A percentile compares a stretch with the other conserved stretches of the same genome.
These are phyloP conservation scores for Chauna torquata DNA, from an alignment of 2,113 vertebrate species.

Conservation along the genomic window DNA sequence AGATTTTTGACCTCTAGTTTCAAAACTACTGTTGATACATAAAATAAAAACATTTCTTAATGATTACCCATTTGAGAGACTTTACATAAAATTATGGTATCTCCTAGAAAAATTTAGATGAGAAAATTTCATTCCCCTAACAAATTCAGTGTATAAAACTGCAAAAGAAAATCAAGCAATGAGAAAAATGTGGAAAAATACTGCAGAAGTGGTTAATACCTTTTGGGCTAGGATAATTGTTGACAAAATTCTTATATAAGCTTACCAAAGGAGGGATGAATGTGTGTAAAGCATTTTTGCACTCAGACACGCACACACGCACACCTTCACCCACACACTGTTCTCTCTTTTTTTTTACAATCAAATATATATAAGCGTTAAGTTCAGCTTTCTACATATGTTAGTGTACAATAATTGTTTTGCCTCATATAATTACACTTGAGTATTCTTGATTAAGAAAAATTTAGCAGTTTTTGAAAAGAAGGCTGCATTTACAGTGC, in stretches of 20 bases:
- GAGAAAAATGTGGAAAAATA: conserved; percentile 80
- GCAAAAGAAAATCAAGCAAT: conserved; percentile 82
- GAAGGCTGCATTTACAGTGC: conserved; percentile 99
- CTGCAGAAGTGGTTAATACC: conserved; percentile 76
- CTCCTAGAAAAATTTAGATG: conserved; percentile 85
- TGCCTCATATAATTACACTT: conserved; percentile 93
- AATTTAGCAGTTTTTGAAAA: conserved; percentile 89
- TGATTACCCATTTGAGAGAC: conserved; percentile 81
- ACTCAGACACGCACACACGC: conserved; percentile 73
- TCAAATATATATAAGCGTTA: conserved; percentile 91
- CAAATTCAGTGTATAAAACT: conserved; percentile 84
- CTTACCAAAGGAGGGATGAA: conserved; percentile 79
- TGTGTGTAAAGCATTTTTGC: conserved; percentile 74
- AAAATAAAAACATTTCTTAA: conserved; percentile 86
- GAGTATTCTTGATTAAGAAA: conserved; percentile 98
- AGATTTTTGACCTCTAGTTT: conserved; percentile 82
- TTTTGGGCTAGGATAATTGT: conserved; percentile 68
- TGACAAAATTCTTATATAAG: conserved; percentile 78
- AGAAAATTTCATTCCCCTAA: conserved; percentile 83
- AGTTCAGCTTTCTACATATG: conserved; percentile 91
- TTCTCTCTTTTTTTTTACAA: conserved; percentile 85
- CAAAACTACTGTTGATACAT: conserved; percentile 82
- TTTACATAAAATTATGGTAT: conserved; percentile 84
- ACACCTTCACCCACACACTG: conserved; percentile 68
- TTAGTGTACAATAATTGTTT: conserved; percentile 93